These are phyloP conservation scores for Proisotoma minuta DNA, from an alignment of 2,888 invertebrate species.

Conservation along the genomic window DNA sequence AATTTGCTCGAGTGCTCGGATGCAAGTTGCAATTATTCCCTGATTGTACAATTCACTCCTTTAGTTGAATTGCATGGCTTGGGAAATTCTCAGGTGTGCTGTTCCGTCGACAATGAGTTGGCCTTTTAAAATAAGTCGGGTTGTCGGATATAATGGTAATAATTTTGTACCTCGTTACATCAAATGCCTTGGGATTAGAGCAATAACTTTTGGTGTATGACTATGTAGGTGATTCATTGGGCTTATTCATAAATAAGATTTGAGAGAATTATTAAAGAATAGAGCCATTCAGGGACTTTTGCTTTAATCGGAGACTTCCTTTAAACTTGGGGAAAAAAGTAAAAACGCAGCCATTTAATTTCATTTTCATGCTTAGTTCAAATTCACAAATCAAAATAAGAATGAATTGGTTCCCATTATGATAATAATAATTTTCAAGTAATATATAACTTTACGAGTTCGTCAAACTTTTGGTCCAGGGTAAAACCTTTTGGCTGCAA, in stretches of 20 bases:
- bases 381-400: background rate
- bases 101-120: background rate
- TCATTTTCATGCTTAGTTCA: constrained; percentile 5
- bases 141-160: background rate
- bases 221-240: background rate
- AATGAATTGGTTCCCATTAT: background rate
- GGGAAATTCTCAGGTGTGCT: constrained; percentile 19
- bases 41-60: constrained; percentile 1
- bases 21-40: constrained; percentile 9
- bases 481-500: too few species aligned
- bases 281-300: background rate
- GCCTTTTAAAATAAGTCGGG: background rate
- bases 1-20: constrained; percentile 1
- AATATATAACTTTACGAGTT: background rate
- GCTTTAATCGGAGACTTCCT: background rate
- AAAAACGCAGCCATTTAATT: constrained; percentile 1
- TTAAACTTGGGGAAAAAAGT: background rate
- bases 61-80: background rate
- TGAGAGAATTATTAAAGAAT: background rate
- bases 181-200: background rate
- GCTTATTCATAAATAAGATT: background rate
- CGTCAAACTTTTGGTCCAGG: background rate
- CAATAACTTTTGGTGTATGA: constrained; percentile 2
- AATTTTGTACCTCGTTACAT: background rate
- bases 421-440: background rate